phyloP scores from a whole-genome alignment of 1,140 invertebrate genomes.

The Penaeus indicus region DNA sequence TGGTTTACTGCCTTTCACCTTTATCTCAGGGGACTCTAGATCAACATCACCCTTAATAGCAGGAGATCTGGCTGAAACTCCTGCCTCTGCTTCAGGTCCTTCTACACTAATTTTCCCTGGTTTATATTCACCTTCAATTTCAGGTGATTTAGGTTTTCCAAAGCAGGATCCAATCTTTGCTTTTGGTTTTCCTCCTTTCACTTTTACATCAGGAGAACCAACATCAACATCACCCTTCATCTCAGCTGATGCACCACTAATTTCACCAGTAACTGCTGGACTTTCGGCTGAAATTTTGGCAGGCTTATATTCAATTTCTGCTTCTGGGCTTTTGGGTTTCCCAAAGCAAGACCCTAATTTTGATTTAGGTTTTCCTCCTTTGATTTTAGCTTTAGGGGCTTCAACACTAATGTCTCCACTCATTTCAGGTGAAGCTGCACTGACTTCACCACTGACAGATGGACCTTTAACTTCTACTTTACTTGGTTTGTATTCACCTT shows the following conservation, averaged over 20 bases:
- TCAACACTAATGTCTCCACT: slow-evolving; percentile 8
- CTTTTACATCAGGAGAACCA: slow-evolving; percentile 34
- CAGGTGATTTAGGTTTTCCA: slow-evolving; percentile 36
- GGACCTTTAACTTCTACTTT: neutral
- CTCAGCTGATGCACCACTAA: neutral
- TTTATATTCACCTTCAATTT: slow-evolving; percentile 20
- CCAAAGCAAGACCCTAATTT: slow-evolving; percentile 60
- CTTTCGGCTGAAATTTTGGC: slow-evolving; percentile 7
- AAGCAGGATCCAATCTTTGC: slow-evolving; percentile 40
- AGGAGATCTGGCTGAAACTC: slow-evolving; percentile 8
- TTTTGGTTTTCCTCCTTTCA: slow-evolving; percentile 40
- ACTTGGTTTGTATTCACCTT: neutral
- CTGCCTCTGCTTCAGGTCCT: slow-evolving; percentile 28
- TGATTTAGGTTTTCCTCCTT: slow-evolving; percentile 11
- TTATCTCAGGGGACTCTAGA: slow-evolving; percentile 40
- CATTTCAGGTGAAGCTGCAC: neutral
- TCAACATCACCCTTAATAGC: slow-evolving; percentile 39
- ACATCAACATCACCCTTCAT: neutral
- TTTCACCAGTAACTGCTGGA: slow-evolving; percentile 7
- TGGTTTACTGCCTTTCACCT: slow-evolving; percentile 47
- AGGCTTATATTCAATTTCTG: slow-evolving; percentile 42
- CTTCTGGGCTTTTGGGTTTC: slow-evolving; percentile 46
- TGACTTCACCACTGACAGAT: neutral
- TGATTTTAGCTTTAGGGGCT: slow-evolving; percentile 7
- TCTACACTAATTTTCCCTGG: slow-evolving; percentile 37